A percentile compares a stretch with the other conserved stretches of the same genome.
Conservation (phyloP, 2,113 vertebrate genomes). For the Eolophus roseicapilla region DNA sequence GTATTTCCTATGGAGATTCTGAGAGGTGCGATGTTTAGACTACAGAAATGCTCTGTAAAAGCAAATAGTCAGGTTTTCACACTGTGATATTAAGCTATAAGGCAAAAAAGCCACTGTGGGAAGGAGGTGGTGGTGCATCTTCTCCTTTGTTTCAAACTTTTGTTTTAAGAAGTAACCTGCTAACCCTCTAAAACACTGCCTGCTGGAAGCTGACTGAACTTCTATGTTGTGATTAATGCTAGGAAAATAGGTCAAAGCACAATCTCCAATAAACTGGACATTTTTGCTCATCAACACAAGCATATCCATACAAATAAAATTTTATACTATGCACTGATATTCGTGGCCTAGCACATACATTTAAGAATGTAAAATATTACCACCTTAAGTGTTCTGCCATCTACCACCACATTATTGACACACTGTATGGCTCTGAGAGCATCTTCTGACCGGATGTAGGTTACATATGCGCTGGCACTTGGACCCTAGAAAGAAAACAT, state of each 20-base stretch:
- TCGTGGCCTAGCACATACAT: neutral
- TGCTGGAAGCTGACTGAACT: neutral
- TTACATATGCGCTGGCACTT: slow-evolving; percentile 98
- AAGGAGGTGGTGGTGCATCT: neutral
- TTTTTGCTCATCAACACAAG: neutral
- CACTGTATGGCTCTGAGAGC: slow-evolving; percentile 98
- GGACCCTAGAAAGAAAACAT: slow-evolving; percentile 84
- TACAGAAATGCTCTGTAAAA: neutral
- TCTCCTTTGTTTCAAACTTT: neutral
- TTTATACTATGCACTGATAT: neutral
- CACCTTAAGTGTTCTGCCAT: slow-evolving; percentile 98
- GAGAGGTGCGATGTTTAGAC: neutral
- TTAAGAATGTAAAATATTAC: neutral
- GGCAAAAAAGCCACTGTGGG: neutral
- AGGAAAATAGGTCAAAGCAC: neutral
- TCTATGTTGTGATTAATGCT: neutral
- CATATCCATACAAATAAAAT: neutral
- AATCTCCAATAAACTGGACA: neutral
- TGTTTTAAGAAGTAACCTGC: neutral
- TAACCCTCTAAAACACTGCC: neutral
- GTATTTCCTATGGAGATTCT: neutral
- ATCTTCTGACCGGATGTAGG: slow-evolving; percentile 98
- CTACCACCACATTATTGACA: slow-evolving; percentile 98
- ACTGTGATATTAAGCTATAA: neutral
- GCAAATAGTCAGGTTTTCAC: neutral